Base-by-base conservation (phyloP, 2,113 vertebrate species). In the Oryzias curvinotus region DNA sequence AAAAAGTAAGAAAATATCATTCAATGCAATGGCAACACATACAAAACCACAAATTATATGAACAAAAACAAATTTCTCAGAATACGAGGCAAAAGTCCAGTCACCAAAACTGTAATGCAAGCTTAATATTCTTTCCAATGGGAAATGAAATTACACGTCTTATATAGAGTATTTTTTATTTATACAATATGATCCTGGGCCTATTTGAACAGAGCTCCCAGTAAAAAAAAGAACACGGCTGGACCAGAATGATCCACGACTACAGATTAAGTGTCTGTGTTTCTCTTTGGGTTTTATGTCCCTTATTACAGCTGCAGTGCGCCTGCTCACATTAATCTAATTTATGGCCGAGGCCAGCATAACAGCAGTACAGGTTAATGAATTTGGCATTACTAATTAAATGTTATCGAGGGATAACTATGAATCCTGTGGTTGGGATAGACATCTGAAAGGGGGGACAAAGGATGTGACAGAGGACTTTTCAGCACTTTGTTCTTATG, bases 301-400 rank as follows among this genome's bases (percentile, higher is more conserved):
- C 86, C 83, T 89, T 91, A 91, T 93, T 92, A 91, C 87, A 88
- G 84, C 85, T 77, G 90, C 87, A 90, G 91, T 90, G 89, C 55
- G 85, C 90, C 89, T 51, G 83, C 81, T 90, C 87, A 81, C 90
- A 91, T 92, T 92, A 90, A 90, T 85, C 85, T 88, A 90, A 93
- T 92, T 93, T 93, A 93, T 90, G 83, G 88, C 75, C 13, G 49
- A 81, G 91, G 90, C 78, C 85, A 85, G 82, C 61, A 47, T 73
- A 89, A 90, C 87, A 90, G 86, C 90, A 89, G 85, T 91, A 93
- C 91, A 92, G 94, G 96, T 98, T 98, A 98, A 98, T 93, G 89
- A 95, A 94, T 93, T 94, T 94, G 94, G 93, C 94, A 96, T 96
- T 94, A 93, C 94, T 95, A 96, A 98, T 97, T 94, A 98, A 96